These are phyloP conservation scores for Carassius carassius DNA, from an alignment of 2,113 vertebrate genomes.

Conservation along the genomic window DNA sequence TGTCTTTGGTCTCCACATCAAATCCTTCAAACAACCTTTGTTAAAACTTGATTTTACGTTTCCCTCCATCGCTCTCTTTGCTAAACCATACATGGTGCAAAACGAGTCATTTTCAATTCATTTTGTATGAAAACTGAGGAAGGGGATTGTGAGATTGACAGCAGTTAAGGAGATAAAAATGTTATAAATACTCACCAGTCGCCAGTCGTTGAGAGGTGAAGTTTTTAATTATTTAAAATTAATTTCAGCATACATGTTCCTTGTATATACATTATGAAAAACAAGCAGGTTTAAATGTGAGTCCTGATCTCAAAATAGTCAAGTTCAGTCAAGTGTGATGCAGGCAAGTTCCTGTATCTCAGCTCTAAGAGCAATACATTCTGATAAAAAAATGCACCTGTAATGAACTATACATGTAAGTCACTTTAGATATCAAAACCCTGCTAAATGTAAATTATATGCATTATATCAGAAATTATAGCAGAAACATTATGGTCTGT, in stretches of 20 bases:
- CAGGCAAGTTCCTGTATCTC: neutral
- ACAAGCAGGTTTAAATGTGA: neutral
- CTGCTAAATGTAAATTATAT: no score
- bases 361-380: neutral
- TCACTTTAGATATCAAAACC: neutral
- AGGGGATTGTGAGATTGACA: neutral
- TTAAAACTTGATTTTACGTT: neutral
- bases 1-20: neutral
- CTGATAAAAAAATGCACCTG: neutral
- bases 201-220: neutral
- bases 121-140: neutral
- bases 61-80: neutral
- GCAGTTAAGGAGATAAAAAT: neutral
- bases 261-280: neutral
- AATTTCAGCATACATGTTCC: no score
- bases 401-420: neutral
- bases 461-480: no score
- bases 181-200: neutral
- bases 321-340: neutral
- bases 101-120: neutral
- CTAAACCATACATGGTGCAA: neutral
- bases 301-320: neutral
- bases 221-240: no score
- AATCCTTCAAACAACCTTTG: constrained; percentile 25
- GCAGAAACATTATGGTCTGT: neutral